A percentile compares a stretch with the other conserved stretches of the same genome.
Evolutionary conservation across 2,888 invertebrate species (phyloP).

Genomic region (Thera obeliscata): DNA sequence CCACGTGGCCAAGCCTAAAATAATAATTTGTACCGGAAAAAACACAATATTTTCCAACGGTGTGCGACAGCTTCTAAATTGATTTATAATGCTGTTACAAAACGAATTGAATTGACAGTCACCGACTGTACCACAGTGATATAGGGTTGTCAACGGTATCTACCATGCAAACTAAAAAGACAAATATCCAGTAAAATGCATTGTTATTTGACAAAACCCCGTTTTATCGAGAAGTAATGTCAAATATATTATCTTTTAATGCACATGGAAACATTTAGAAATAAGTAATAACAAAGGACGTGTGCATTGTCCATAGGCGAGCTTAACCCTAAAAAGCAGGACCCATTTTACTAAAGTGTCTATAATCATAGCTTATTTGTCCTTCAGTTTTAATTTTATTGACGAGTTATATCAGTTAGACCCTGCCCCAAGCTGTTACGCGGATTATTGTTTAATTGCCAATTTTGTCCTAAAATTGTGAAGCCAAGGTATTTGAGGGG

Average conservation of each 20-base stretch:
- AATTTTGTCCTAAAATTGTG: not conserved
- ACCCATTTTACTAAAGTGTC: not conserved
- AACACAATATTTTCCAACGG: constrained; percentile 26
- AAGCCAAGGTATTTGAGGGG: not conserved
- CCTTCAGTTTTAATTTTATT: not conserved
- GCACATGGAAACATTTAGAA: too few species aligned
- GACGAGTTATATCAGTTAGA: not conserved
- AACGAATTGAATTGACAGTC: constrained; percentile 29
- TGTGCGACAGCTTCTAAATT: constrained; percentile 32
- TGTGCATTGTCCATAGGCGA: too few species aligned
- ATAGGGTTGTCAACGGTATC: constrained; percentile 13
- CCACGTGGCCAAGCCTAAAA: not conserved
- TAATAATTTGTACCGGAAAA: constrained; percentile 18
- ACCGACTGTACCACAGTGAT: constrained; percentile 9
- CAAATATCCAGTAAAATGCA: too few species aligned
- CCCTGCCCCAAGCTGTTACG: not conserved
- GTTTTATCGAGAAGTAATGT: too few species aligned
- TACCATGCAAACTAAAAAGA: too few species aligned
- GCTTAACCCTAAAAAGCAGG: too few species aligned
- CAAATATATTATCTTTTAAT: too few species aligned
- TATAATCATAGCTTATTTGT: not conserved
- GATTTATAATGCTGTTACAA: constrained; percentile 34
- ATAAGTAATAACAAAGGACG: too few species aligned
- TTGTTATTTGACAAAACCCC: too few species aligned
- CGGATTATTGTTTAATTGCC: not conserved